Conservation (phyloP, 2,888 invertebrate genomes). For the Phlogophora meticulosa region DNA sequence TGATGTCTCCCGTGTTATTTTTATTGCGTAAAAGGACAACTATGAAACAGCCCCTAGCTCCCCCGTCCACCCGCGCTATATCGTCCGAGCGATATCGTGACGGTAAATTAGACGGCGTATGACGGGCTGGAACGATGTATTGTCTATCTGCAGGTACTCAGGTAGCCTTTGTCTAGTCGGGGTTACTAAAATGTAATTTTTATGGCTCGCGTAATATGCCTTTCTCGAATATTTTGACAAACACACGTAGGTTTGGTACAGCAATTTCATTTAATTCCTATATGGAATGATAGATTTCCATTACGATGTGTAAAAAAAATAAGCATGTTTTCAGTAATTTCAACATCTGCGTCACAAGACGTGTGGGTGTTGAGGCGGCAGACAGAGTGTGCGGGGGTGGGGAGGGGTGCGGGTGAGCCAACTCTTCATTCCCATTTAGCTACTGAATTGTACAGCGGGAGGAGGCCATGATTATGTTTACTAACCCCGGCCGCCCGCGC, state of each 20-base stretch:
- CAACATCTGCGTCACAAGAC: slow-evolving; percentile 81
- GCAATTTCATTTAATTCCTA: slow-evolving; percentile 28
- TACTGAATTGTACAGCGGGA: slow-evolving; percentile 88
- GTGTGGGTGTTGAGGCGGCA: slow-evolving; percentile 81
- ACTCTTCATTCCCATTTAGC: slow-evolving; percentile 90
- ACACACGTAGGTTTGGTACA: background rate
- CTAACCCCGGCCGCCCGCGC: slow-evolving; percentile 84
- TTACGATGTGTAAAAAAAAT: slow-evolving; percentile 53
- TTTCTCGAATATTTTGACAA: slow-evolving; percentile 11
- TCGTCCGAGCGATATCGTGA: slow-evolving; percentile 24
- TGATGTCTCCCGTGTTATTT: slow-evolving; percentile 81
- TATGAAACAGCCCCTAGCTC: slow-evolving; percentile 58
- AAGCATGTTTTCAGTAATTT: slow-evolving; percentile 71
- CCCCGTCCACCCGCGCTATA: slow-evolving; percentile 51
- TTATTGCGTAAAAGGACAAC: slow-evolving; percentile 63
- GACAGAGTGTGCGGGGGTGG: slow-evolving; percentile 76
- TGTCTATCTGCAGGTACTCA: slow-evolving; percentile 46
- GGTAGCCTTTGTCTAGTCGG: slow-evolving; percentile 45
- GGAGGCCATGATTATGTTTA: slow-evolving; percentile 89
- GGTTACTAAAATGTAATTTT: slow-evolving; percentile 14
- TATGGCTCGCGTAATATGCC: slow-evolving; percentile 11
- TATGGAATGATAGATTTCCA: slow-evolving; percentile 44
- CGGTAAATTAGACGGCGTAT: slow-evolving; percentile 35
- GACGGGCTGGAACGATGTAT: slow-evolving; percentile 42
- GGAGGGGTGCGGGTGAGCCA: slow-evolving; percentile 78